Evolutionary conservation across 1,140 invertebrate genomes (phyloP), one percentile per base, ranked within the genome.

Genomic region (Phocides pigmalion): DNA sequence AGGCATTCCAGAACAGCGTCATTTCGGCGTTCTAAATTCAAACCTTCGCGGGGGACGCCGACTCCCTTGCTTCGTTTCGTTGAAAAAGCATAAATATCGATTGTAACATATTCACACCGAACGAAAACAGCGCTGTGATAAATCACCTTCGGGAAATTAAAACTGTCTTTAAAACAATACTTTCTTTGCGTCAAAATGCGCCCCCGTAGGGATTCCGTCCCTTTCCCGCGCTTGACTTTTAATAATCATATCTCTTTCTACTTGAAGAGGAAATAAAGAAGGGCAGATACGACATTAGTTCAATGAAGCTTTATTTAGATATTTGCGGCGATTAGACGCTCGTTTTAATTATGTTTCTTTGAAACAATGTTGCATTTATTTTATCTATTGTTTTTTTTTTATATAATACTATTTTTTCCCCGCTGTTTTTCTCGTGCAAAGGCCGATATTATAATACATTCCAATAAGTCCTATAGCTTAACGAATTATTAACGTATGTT

Each of bases 141-240:
- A 89, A 87, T 90, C 84, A 90, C 81, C 82, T 88, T 84, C 83
- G 84, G 88, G 87, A 89, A 90, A 90, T 90, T 89, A 89, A 90
- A 90, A 89, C 80, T 86, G 84, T 86, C 88, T 90, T 89, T 87
- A 88, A 87, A 90, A 90, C 87, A 90, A 90, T 89, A 82, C 83
- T 81, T 86, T 81, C 76, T 80, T 83, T 79, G 77, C 81, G 76
- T 74, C 72, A 56, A 63, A 59, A 67, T 69, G 69, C 72, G 68
- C 72, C 68, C 73, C 53, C 37, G 59, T 20, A 56, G 8, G 0
- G 25, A 35, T 51, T 32, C 47, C 12, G 50, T 70, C 62, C 9
- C 56, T 59, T 47, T 74, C 70, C 32, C 62, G 42, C 47, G 75
- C 67, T 54, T 15, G 64, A 8, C 11, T 46, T 44, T 59, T 56